Evolutionary conservation across 2,797 vertebrate genomes (phyloP), one percentile per base, ranked within the genome.

Genomic region (Molossus molossus): DNA sequence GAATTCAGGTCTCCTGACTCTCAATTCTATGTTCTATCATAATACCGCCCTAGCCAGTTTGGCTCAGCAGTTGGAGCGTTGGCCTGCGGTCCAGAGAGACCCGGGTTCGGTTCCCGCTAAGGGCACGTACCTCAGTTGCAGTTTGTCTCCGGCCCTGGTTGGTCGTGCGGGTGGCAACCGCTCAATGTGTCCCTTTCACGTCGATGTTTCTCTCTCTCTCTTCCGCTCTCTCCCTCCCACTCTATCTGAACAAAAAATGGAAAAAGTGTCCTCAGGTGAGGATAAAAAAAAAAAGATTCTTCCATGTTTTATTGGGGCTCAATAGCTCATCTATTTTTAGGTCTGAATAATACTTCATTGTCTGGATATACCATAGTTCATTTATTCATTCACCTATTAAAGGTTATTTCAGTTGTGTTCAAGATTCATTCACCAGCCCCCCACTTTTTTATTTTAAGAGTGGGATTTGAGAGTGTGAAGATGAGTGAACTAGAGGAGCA

Each of bases 401-500:
- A 84, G 70, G 45, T 67, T 53, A 75, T 90, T 53, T 67, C 50
- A 20, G 14, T 82, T 92, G 23, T 20, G 58, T 87, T 57, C 65
- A 80, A 92, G 58, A 70, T 92, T 58, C 40, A 69, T 92, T 58
- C 48, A 15, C 40, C 73, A 89, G 67, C 40, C 40, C 40, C 45
- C 13, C 27, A 15, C 13, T 55, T 88, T 90, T 86, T 55, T 11
- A 90, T 84, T 93, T 93, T 89, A 93, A 93, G 45, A 77, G 27
- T 83, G 27, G 73, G 15, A 86, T 92, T 53, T 91, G n/a, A 94
- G 13, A 75, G 21, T 70, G 27, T 48, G 20, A 91, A 72, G 48
- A 55, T 76, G 18, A 95, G 25, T 80, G 37, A 91, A 91, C 45
- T 45, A 70, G 60, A 64, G 17, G 10, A 90, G 40, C 0, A 5